Percentiles rank a stretch among this genome's conserved stretches.
Conservation (phyloP, 2,113 vertebrate species). For the Hemicordylus capensis region DNA sequence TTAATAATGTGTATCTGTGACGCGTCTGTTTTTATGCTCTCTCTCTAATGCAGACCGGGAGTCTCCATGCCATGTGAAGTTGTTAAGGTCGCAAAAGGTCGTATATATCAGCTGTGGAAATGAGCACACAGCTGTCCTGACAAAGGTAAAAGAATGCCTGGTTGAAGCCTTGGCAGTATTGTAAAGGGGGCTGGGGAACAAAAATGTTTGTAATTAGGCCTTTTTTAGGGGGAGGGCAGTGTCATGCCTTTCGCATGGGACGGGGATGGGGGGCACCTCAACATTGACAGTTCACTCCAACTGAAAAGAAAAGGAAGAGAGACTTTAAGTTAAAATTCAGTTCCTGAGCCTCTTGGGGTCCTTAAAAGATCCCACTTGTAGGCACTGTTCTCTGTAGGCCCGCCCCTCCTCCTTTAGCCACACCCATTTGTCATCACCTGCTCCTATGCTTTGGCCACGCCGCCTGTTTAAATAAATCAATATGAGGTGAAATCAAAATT, state of each 20-base stretch:
- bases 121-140: conserved; percentile 91
- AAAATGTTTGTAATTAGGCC: neutral
- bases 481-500: neutral
- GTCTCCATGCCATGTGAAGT: conserved; percentile 95
- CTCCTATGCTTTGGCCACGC: neutral
- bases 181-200: neutral
- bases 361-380: too few relatives aligned
- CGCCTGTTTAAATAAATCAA: neutral
- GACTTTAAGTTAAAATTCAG: too few relatives aligned
- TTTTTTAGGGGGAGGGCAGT: too few relatives aligned
- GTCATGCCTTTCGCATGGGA: too few relatives aligned
- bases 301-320: too few relatives aligned
- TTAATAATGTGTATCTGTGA: neutral
- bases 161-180: neutral
- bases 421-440: neutral
- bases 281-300: too few relatives aligned
- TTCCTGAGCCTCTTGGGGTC: too few relatives aligned
- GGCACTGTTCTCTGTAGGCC: neutral
- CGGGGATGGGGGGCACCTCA: too few relatives aligned
- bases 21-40: neutral
- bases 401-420: neutral
- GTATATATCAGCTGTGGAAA: conserved; percentile 96
- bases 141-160: conserved; percentile 83
- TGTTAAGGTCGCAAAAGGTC: conserved; percentile 92
- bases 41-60: conserved; percentile 81